phyloP scores from a whole-genome alignment of 1,140 invertebrate genomes.

The Cotesia chilonis region DNA sequence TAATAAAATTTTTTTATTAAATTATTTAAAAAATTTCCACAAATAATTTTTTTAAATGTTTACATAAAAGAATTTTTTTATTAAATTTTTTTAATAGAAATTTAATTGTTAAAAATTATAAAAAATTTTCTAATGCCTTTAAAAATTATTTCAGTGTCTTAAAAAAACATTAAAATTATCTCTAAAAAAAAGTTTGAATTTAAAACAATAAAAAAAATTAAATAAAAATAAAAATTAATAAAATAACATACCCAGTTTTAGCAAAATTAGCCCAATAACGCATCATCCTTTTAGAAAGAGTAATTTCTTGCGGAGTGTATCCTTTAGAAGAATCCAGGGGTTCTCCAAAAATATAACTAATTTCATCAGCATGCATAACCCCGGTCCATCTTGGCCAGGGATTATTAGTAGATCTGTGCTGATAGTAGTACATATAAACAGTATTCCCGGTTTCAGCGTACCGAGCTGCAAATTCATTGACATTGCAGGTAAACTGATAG shows the following conservation, averaged over 20 bases:
- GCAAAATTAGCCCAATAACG: constrained; percentile 96
- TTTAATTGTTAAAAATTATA: no score
- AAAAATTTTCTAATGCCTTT: no score
- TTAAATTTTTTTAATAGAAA: no score
- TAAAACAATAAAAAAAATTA: constrained; percentile 1
- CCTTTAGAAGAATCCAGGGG: constrained; percentile 82
- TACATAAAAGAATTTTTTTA: no score
- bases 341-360: constrained; percentile 93
- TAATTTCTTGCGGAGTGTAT: constrained; percentile 82
- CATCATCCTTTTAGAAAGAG: constrained; percentile 88
- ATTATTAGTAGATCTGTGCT: constrained; percentile 81
- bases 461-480: constrained; percentile 88
- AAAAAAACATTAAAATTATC: no score
- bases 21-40: no score
- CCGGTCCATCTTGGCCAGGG: constrained; percentile 97
- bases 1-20: no score
- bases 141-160: no score
- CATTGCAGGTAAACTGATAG: constrained; percentile 94
- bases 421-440: constrained; percentile 96
- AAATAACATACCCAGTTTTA: constrained; percentile 81
- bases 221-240: constrained; percentile 15
- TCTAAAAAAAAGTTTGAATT: no score
- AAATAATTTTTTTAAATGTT: no score
- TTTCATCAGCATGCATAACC: constrained; percentile 95
- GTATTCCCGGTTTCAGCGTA: constrained; percentile 89